These are phyloP conservation scores for Daboia siamensis DNA, from an alignment of 2,113 vertebrate genomes.

Conservation along the genomic window DNA sequence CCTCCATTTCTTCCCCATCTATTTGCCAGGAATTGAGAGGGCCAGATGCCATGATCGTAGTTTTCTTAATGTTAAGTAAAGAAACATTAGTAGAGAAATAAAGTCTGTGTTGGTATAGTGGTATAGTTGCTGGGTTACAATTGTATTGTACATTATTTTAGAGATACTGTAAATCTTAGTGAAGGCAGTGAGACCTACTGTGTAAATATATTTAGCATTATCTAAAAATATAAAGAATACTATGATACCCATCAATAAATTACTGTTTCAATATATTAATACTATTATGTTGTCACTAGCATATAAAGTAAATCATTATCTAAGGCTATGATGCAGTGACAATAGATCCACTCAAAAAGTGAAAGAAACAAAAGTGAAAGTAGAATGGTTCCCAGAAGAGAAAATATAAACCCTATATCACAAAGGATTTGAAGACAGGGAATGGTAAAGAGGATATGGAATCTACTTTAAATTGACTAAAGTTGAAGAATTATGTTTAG, in stretches of 20 bases:
- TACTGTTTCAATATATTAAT: background rate
- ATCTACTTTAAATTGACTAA: background rate
- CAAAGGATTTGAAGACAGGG: background rate
- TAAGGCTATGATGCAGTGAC: background rate
- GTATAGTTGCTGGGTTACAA: constrained; percentile 10
- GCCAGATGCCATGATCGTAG: too few species aligned
- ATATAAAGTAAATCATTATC: background rate
- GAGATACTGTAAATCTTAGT: background rate
- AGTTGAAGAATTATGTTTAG: background rate
- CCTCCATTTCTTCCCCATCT: too few species aligned
- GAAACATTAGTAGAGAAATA: constrained; percentile 67
- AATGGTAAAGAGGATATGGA: background rate
- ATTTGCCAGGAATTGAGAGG: too few species aligned
- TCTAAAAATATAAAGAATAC: background rate
- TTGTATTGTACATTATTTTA: background rate
- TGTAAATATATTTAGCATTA: background rate
- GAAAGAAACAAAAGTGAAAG: background rate
- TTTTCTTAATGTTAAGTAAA: too few species aligned
- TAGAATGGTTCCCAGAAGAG: background rate
- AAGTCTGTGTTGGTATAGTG: constrained; percentile 55
- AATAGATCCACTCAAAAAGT: background rate
- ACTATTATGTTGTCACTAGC: background rate
- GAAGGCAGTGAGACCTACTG: background rate
- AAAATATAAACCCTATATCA: background rate
- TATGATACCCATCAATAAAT: background rate